Evolutionary conservation across 2,113 vertebrate species (phyloP).

Genomic region (Cephalopterus ornatus): DNA sequence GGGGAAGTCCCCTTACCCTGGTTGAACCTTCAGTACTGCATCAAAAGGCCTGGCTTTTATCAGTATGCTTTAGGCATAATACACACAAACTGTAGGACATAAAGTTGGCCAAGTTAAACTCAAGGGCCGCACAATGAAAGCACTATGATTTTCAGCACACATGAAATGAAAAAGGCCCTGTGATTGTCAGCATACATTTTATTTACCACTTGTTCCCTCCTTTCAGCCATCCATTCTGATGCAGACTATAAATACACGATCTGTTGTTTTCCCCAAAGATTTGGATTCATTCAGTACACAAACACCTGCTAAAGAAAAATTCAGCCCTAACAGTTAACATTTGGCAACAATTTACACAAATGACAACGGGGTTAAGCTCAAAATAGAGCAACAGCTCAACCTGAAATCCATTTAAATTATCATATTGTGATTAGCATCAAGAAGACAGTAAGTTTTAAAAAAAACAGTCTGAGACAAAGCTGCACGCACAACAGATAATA

Average conservation of each 20-base stretch:
- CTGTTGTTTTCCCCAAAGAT: background rate
- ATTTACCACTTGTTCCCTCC: background rate
- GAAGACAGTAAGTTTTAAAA: background rate
- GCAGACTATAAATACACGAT: background rate
- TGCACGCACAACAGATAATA: background rate
- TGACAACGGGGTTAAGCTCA: background rate
- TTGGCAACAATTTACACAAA: background rate
- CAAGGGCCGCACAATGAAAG: background rate
- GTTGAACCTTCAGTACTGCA: background rate
- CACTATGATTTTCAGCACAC: background rate
- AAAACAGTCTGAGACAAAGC: background rate
- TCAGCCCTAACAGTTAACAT: background rate
- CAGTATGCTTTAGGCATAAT: background rate
- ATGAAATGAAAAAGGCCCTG: background rate
- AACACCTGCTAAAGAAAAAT: background rate
- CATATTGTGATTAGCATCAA: background rate
- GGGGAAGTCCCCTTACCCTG: background rate
- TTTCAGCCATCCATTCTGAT: background rate
- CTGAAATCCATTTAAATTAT: background rate
- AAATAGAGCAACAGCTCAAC: background rate
- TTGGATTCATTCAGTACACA: background rate
- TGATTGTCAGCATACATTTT: background rate
- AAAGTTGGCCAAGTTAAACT: background rate
- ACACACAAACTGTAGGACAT: background rate
- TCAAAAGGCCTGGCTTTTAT: background rate